These are phyloP conservation scores for Pantala flavescens DNA, from an alignment of 1,140 invertebrate species.

Conservation along the genomic window DNA sequence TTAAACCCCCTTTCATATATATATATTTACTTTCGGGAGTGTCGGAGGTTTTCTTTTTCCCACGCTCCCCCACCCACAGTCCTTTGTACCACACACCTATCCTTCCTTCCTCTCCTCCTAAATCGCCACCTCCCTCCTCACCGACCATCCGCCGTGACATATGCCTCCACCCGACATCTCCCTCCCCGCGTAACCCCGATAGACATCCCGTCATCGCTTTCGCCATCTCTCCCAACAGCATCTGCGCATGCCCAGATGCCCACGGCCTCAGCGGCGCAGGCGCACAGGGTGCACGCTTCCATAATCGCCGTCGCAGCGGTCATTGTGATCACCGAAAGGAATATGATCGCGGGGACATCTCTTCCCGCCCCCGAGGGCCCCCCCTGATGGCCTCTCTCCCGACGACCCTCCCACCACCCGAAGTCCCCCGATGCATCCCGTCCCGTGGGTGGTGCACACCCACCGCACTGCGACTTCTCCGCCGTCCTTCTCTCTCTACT, in stretches of 20 bases:
- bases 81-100: no score
- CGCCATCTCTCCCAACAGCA: neutral
- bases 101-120: no score
- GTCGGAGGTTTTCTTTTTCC: no score
- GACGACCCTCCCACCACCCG: neutral
- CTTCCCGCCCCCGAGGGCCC: neutral
- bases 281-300: neutral
- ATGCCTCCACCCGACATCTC: no score
- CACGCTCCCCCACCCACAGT: no score
- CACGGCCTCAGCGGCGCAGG: neutral
- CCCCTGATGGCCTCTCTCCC: neutral
- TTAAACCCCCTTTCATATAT: no score
- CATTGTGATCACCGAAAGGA: slow-evolving; percentile 8
- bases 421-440: neutral
- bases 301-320: neutral
- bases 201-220: no score
- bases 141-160: no score
- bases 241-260: neutral
- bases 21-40: no score
- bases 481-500: neutral
- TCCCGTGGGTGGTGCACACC: neutral
- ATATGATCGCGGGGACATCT: neutral
- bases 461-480: neutral
- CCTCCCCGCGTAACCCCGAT: neutral
- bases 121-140: no score